Percentiles rank a stretch among this genome's conserved stretches.
phyloP scores from a whole-genome alignment of 2,888 invertebrate species.

The Drosophila eohydei region DNA sequence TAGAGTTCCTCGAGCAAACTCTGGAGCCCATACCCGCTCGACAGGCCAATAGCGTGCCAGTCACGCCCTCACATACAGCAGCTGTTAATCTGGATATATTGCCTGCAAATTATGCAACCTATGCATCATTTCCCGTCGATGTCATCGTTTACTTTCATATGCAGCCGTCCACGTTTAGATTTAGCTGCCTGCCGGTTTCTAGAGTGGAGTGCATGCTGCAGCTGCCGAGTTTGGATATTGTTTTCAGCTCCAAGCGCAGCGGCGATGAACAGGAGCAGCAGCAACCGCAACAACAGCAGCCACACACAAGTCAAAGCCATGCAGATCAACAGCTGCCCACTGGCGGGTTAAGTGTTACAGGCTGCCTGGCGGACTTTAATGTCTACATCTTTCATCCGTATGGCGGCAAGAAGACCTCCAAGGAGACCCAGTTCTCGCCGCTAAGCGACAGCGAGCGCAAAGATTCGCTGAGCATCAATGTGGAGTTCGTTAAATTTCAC shows the following conservation, averaged over 20 bases:
- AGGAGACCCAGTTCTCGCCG: slow-evolving; percentile 94
- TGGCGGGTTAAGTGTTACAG: slow-evolving; percentile 91
- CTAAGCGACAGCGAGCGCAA: slow-evolving; percentile 95
- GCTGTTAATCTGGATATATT: slow-evolving; percentile 86
- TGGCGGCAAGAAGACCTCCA: slow-evolving; percentile 93
- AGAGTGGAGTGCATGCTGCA: slow-evolving; percentile 98
- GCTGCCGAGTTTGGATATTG: slow-evolving; percentile 97
- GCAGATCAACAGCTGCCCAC: slow-evolving; percentile 81
- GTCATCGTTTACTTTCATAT: slow-evolving; percentile 99
- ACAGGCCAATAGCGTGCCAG: slow-evolving; percentile 79
- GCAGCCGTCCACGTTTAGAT: slow-evolving; percentile 98
- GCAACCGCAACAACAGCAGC: slow-evolving; percentile 40
- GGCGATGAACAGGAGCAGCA: slow-evolving; percentile 87
- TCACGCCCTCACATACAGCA: slow-evolving; percentile 82
- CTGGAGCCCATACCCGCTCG: slow-evolving; percentile 96
- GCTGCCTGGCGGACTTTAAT: slow-evolving; percentile 98
- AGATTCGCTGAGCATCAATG: slow-evolving; percentile 97
- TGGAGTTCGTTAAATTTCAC: slow-evolving; percentile 98
- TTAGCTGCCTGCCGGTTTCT: slow-evolving; percentile 97
- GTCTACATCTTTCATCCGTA: slow-evolving; percentile 99
- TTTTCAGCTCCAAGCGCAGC: slow-evolving; percentile 96
- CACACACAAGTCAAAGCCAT: slow-evolving; percentile 37
- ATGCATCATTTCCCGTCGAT: slow-evolving; percentile 98
- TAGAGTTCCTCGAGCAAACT: slow-evolving; percentile 98
- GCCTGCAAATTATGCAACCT: slow-evolving; percentile 92